Evolutionary conservation across 2,888 invertebrate species (phyloP).

Genomic region (Coelogynopora nodosa): DNA sequence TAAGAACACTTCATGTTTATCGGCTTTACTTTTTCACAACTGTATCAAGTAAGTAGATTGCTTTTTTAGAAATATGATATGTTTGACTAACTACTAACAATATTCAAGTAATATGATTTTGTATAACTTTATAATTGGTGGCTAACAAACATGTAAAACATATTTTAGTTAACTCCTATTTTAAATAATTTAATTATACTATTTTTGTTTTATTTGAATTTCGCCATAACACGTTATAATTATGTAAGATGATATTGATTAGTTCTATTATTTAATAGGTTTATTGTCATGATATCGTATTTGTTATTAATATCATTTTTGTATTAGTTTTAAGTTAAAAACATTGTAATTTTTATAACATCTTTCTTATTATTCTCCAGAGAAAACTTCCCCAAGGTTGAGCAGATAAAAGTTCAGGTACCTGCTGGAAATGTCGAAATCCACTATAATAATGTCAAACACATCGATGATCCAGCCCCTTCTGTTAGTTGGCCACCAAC

Average conservation of each 20-base stretch:
- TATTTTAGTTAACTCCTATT: too few relatives aligned
- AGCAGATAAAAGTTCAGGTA: slow-evolving; percentile 29
- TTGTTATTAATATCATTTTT: neutral
- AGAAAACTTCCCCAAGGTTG: slow-evolving; percentile 6
- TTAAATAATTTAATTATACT: too few relatives aligned
- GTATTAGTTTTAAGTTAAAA: neutral
- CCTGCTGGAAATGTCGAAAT: slow-evolving; percentile 35
- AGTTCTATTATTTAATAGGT: too few relatives aligned
- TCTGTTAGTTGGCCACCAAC: neutral
- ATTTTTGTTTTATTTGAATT: too few relatives aligned
- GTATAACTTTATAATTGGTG: too few relatives aligned
- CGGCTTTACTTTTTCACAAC: slow-evolving; percentile 6
- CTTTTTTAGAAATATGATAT: too few relatives aligned
- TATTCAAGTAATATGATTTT: too few relatives aligned
- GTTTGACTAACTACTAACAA: too few relatives aligned
- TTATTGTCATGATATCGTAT: too few relatives aligned
- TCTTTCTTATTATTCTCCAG: neutral
- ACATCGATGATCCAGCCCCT: neutral
- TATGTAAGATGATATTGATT: too few relatives aligned
- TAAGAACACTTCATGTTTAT: neutral
- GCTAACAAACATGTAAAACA: too few relatives aligned
- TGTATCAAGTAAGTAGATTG: slow-evolving; percentile 32
- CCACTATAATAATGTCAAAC: slow-evolving; percentile 29
- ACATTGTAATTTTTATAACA: neutral
- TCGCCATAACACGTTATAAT: too few relatives aligned